Percentiles rank a stretch among this genome's conserved stretches.
These are phyloP conservation scores for Lagocephalus sceleratus DNA, from an alignment of 2,797 vertebrate species.

Conservation along the genomic window DNA sequence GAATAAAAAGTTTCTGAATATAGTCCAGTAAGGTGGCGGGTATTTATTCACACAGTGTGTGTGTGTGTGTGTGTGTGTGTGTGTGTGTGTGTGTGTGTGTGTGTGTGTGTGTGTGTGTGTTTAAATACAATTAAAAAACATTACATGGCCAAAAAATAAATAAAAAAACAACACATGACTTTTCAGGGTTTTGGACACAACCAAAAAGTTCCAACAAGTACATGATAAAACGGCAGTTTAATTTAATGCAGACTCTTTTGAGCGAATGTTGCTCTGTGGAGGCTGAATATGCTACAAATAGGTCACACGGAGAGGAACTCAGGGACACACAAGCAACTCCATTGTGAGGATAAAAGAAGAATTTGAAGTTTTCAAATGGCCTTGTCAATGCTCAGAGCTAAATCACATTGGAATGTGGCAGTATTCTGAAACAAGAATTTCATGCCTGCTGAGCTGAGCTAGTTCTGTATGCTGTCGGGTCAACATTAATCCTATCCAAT, in stretches of 20 bases:
- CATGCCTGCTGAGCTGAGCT: slow-evolving; percentile 36
- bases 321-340: slow-evolving; percentile 5
- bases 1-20: too few species aligned
- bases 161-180: background rate
- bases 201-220: background rate
- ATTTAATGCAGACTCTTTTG: too few species aligned
- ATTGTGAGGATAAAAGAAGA: slow-evolving; percentile 10
- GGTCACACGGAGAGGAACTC: slow-evolving; percentile 12
- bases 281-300: slow-evolving; percentile 13
- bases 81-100: too few species aligned
- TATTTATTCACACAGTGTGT: too few species aligned
- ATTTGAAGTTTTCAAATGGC: slow-evolving; percentile 30
- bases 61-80: too few species aligned
- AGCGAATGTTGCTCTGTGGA: background rate
- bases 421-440: slow-evolving; percentile 40
- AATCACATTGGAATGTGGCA: slow-evolving; percentile 26
- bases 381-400: slow-evolving; percentile 20
- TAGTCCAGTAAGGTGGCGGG: too few species aligned
- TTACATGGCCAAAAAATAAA: background rate
- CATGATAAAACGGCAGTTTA: slow-evolving; percentile 1
- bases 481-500: slow-evolving; percentile 31
- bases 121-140: background rate
- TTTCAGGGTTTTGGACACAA: background rate
- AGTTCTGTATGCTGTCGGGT: slow-evolving; percentile 27
- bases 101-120: too few species aligned